Conservation (phyloP, 2,888 invertebrate genomes). For the Neoascia interrupta region DNA sequence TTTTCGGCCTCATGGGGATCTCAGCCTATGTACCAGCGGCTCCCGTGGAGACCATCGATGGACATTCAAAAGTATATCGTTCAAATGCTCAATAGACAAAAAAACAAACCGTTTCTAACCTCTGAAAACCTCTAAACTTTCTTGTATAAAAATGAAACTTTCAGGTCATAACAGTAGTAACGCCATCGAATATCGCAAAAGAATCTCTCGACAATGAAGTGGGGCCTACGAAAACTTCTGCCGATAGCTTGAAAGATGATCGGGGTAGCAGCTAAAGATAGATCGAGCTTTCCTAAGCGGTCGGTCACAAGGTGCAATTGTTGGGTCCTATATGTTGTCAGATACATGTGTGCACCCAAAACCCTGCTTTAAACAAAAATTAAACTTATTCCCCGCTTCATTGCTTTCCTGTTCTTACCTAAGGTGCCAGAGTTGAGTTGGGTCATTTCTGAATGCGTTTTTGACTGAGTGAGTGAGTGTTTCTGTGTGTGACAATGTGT, state of each 20-base stretch:
- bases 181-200: conserved; percentile 71
- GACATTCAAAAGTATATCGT: conserved; percentile 84
- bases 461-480: conserved; percentile 8
- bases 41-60: conserved; percentile 82
- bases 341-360: background rate
- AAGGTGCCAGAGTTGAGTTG: conserved; percentile 57
- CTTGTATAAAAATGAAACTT: conserved; percentile 44
- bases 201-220: conserved; percentile 28
- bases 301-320: conserved; percentile 60
- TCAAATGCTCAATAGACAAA: conserved; percentile 69
- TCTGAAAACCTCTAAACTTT: conserved; percentile 21
- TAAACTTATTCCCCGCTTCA: conserved; percentile 9
- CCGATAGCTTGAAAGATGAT: conserved; percentile 27
- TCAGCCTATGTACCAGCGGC: conserved; percentile 81
- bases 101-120: conserved; percentile 43
- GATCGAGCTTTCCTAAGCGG: conserved; percentile 7
- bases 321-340: conserved; percentile 32
- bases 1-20: conserved; percentile 81
- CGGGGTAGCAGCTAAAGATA: conserved; percentile 47
- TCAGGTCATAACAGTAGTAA: conserved; percentile 76
- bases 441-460: background rate
- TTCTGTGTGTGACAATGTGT: background rate
- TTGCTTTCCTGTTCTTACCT: conserved; percentile 21
- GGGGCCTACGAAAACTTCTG: background rate
- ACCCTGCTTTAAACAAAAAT: conserved; percentile 14